Base-by-base conservation (phyloP, 1,140 invertebrate genomes). In the Drosophila tropicalis region DNA sequence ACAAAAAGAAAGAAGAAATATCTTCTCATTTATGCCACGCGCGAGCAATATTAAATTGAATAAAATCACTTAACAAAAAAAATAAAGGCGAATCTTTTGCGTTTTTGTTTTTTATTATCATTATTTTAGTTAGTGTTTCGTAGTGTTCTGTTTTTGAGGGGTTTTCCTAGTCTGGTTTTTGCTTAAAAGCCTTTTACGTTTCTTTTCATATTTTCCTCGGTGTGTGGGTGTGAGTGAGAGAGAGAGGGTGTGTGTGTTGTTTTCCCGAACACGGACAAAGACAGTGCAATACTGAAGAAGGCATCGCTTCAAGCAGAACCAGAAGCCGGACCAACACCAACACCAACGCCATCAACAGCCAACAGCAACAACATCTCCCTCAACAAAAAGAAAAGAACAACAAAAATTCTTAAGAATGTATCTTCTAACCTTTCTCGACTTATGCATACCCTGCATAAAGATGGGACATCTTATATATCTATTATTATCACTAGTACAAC, bases 221-320 rank as follows among this genome's bases (percentile, higher is more conserved):
- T 44, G 34, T 36, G 34, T 36, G 32, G 2, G 55, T 32, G n/a
- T 9, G 15, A 10, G 55, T 61, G 12, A 5, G 5, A 29, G 36
- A n/a, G 36, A 3, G 34, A 10, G 55, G 7, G 6, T 2, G 17
- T 36, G 56, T 61, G 36, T 17, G 34, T 10, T 7, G 36, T 51
- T 51, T 51, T 51, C 5, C 44, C 41, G 61, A 41, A 62, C 41
- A 41, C 65, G 39, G 60, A 74, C 75, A 74, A 68, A 54, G 75
- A 58, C 75, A 67, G 62, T 62, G 75, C 75, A 63, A 62, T 66
- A 77, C 75, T 77, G 66, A 76, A 39, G 36, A 39, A 62, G 22
- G 19, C 22, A 55, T 19, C 34, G 64, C 15, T 54, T 34, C 29
- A 64, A 60, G 55, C 61, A 41, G 32, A 61, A 55, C 34, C 70